These are phyloP conservation scores for Megastigmus dorsalis DNA, from an alignment of 2,888 invertebrate species.

Conservation along the genomic window DNA sequence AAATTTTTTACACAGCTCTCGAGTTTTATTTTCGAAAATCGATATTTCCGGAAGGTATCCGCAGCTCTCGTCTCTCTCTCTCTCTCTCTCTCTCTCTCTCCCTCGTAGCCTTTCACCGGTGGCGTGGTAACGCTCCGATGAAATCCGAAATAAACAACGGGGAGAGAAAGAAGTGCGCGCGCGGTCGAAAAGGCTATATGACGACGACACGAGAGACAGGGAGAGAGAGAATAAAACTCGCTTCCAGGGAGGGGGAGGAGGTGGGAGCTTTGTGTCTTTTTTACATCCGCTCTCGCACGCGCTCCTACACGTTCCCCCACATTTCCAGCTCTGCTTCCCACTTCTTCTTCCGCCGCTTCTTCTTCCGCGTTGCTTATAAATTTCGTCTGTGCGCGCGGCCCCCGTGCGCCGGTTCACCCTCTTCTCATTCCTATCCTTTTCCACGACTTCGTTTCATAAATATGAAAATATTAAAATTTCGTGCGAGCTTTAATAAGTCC, in stretches of 20 bases:
- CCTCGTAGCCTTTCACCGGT: no score
- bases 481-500: constrained; percentile 25
- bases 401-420: background rate
- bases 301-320: no score
- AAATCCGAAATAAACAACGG: constrained; percentile 39
- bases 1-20: background rate
- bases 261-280: constrained; percentile 29
- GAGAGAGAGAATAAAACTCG: constrained; percentile 26
- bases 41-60: no score
- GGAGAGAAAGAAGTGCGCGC: background rate
- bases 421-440: constrained; percentile 4
- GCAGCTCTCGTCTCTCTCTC: no score
- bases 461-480: constrained; percentile 33
- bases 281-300: constrained; percentile 23
- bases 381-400: background rate
- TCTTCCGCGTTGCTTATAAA: constrained; percentile 4
- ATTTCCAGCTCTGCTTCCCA: background rate
- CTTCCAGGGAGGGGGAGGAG: no score
- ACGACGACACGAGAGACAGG: background rate
- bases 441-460: constrained; percentile 16
- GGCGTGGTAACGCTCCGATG: constrained; percentile 6
- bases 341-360: background rate
- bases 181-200: constrained; percentile 9
- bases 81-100: no score
- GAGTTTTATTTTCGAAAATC: constrained; percentile 29